These are phyloP conservation scores for Aphodius granarius DNA, from an alignment of 2,888 invertebrate species.

Conservation along the genomic window DNA sequence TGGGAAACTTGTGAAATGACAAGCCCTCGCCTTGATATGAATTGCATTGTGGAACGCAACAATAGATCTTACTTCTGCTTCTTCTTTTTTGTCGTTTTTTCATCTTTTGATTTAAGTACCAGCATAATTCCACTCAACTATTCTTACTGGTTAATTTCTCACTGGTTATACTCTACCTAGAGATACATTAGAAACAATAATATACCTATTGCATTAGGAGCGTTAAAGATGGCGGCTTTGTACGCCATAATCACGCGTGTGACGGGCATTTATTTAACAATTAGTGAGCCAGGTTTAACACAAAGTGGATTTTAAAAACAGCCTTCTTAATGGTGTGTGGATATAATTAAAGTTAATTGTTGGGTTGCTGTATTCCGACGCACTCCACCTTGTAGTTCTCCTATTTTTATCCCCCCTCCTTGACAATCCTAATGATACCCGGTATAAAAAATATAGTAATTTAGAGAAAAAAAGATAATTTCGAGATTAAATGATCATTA, in stretches of 20 bases:
- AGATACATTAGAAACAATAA: not conserved
- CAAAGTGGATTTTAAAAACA: slow-evolving; percentile 35
- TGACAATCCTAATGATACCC: not conserved
- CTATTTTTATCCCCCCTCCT: not conserved
- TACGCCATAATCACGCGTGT: slow-evolving; percentile 7
- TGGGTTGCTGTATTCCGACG: slow-evolving; percentile 1
- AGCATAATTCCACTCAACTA: too few relatives aligned
- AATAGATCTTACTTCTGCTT: too few relatives aligned
- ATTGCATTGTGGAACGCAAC: too few relatives aligned
- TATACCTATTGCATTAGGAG: slow-evolving; percentile 16
- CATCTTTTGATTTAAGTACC: too few relatives aligned
- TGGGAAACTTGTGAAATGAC: too few relatives aligned
- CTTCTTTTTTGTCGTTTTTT: too few relatives aligned
- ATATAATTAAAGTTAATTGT: slow-evolving; percentile 34
- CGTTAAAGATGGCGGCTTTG: slow-evolving; percentile 7
- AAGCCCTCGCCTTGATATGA: too few relatives aligned
- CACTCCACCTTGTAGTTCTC: not conserved
- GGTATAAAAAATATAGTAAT: not conserved
- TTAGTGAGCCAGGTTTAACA: slow-evolving; percentile 28
- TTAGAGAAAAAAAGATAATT: not conserved
- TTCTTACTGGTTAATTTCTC: too few relatives aligned
- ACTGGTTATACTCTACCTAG: not conserved
- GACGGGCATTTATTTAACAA: slow-evolving; percentile 37
- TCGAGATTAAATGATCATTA: not conserved
- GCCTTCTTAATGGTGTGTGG: slow-evolving; percentile 31